These are phyloP conservation scores for Nyctereutes procyonoides DNA, from an alignment of 2,113 vertebrate genomes.

Conservation along the genomic window DNA sequence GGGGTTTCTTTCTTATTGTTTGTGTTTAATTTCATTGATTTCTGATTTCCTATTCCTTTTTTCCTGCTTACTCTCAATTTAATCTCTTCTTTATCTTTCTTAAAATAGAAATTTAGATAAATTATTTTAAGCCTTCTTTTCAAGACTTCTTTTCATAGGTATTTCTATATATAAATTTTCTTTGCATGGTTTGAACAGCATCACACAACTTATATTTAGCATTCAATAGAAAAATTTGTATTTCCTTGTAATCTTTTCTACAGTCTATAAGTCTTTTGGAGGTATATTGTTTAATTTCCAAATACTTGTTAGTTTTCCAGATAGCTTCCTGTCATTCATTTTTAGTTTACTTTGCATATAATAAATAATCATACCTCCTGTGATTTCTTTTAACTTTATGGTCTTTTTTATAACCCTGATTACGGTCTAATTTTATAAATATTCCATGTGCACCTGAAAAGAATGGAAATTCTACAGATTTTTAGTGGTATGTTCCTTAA, in stretches of 20 bases:
- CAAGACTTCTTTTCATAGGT: not conserved
- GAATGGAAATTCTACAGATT: not conserved
- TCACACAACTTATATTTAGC: not conserved
- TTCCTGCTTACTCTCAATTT: not conserved
- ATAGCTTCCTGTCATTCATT: not conserved
- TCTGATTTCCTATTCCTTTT: not conserved
- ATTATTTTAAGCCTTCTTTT: not conserved
- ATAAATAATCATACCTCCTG: not conserved
- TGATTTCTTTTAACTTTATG: not conserved
- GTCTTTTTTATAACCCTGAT: not conserved
- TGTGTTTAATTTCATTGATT: not conserved
- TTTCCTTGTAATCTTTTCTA: not conserved
- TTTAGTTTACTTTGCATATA: not conserved
- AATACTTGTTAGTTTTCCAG: slow-evolving; percentile 23
- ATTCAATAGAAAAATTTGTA: not conserved
- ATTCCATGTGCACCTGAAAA: not conserved
- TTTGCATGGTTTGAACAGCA: not conserved
- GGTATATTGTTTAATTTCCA: not conserved
- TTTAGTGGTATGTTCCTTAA: not conserved
- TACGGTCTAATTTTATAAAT: not conserved
- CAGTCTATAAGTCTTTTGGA: not conserved
- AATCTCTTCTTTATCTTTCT: not conserved
- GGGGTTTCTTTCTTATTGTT: not conserved
- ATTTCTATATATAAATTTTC: not conserved
- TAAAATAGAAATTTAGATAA: not conserved